phyloP scores from a whole-genome alignment of 2,113 vertebrate genomes.

The Aix galericulata region DNA sequence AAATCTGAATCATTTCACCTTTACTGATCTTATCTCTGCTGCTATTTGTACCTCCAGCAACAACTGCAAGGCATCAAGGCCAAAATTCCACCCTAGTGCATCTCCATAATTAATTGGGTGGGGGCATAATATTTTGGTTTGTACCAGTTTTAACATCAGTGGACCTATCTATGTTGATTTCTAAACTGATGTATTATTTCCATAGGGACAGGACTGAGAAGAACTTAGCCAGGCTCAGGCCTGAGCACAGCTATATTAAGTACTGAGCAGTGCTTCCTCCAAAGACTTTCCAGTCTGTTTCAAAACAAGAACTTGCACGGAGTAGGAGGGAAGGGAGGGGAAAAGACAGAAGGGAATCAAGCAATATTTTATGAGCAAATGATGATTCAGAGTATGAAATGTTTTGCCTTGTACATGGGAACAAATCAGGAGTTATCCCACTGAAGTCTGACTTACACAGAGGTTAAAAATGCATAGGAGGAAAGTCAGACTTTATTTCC shows the following conservation, averaged over 20 bases:
- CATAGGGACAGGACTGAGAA: neutral
- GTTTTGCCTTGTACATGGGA: neutral
- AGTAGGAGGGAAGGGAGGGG: neutral
- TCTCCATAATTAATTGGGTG: neutral
- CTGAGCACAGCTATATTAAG: neutral
- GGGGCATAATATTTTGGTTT: neutral
- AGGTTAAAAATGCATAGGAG: neutral
- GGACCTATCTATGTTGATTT: neutral
- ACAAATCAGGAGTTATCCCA: neutral
- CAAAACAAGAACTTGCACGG: rapidly evolving
- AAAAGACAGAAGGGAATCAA: neutral
- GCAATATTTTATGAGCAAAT: neutral
- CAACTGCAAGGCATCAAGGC: neutral
- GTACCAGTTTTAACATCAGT: neutral
- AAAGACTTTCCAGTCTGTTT: neutral
- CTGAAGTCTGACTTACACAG: neutral
- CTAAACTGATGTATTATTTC: neutral
- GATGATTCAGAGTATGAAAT: neutral
- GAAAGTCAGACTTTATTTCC: neutral
- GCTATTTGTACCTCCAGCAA: neutral
- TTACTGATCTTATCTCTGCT: neutral
- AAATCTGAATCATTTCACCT: neutral
- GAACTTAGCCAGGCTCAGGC: neutral
- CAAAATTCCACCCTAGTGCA: neutral
- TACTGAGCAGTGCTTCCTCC: neutral